phyloP scores from a whole-genome alignment of 92 coral and sea anemone species.

The Porites lobata region DNA sequence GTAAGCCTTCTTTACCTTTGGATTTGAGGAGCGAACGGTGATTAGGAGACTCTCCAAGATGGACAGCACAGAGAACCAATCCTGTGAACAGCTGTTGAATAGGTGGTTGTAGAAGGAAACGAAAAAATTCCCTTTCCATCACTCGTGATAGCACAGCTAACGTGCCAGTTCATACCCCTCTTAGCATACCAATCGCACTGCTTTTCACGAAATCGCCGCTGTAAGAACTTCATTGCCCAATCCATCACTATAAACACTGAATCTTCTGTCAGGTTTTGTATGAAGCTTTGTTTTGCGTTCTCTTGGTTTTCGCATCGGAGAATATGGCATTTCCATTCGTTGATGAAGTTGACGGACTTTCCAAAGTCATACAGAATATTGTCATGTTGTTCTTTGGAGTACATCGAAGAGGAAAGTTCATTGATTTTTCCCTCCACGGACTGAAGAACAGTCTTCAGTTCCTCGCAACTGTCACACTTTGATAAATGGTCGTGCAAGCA shows the following conservation, averaged over 20 bases:
- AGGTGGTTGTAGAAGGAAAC: constrained; percentile 38
- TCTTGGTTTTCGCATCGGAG: too few relatives aligned
- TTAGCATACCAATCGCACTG: too few relatives aligned
- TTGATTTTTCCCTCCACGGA: constrained; percentile 24
- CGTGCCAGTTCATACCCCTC: constrained; percentile 70
- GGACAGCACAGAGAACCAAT: constrained; percentile 31
- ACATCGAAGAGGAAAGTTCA: constrained; percentile 33
- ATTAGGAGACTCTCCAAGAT: constrained; percentile 17
- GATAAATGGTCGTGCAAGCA: too few relatives aligned
- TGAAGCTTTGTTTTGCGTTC: too few relatives aligned
- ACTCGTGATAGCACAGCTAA: constrained; percentile 41
- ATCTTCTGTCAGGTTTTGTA: too few relatives aligned
- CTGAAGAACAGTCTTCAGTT: too few relatives aligned
- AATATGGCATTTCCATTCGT: too few relatives aligned
- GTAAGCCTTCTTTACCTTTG: constrained; percentile 22
- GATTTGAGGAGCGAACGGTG: constrained; percentile 9
- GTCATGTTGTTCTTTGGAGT: constrained; percentile 52
- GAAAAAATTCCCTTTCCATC: constrained; percentile 17
- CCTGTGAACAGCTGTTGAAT: constrained; percentile 61
- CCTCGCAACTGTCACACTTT: too few relatives aligned
- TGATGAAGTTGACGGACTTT: too few relatives aligned
- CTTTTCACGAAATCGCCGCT: too few relatives aligned
- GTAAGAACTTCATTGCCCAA: too few relatives aligned
- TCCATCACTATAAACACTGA: too few relatives aligned
- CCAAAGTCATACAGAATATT: constrained; percentile 54